Evolutionary conservation across 53 echinoderm and acorn worm genomes (phyloP), one percentile per base, ranked within the genome.

Genomic region (Paracentrotus lividus): DNA sequence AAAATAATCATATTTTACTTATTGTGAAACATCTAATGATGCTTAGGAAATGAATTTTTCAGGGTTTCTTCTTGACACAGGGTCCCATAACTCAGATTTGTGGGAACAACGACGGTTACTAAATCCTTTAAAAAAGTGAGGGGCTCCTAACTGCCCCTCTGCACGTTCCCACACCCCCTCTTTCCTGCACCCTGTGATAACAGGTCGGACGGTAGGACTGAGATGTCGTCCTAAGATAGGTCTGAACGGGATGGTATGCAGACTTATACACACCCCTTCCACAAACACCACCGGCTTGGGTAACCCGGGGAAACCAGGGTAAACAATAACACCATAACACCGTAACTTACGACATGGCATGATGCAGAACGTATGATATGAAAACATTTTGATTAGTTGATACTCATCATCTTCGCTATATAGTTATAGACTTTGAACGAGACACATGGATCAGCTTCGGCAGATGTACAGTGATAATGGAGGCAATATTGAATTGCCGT

Each of bases 311-410:
- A 72, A 36, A 72, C 72, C 36, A 72, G 27, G 27, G 72, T 72
- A 72, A 72, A 72, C 72, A 72, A 72, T 72, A 72, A 72, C 72
- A 72, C 7, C 72, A n/a, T n/a, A n/a, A n/a, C n/a, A 72, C 20
- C 72, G 72, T 72, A 72, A 72, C 36, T 40, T 38, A 21, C 40
- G 15, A 72, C 72, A 72, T 72, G 72, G 72, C 40, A 18, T 72
- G 72, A 36, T n/a, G n/a, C n/a, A 15, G 64, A 72, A 38, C 5
- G 40, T 72, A 72, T 72, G 72, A 72, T 72, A 72, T 72, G 72
- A 72, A 36, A 72, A 72, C 72, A 72, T 72, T 72, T 72, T 72
- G 40, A 72, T 42, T 16, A 40, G 72, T 38, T 72, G 36, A 72
- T 72, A 38, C 72, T 38, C 72, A 72, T 40, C 38, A 36, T 72